Base-by-base conservation (phyloP, 2,888 invertebrate species). In the Dusona sp. region DNA sequence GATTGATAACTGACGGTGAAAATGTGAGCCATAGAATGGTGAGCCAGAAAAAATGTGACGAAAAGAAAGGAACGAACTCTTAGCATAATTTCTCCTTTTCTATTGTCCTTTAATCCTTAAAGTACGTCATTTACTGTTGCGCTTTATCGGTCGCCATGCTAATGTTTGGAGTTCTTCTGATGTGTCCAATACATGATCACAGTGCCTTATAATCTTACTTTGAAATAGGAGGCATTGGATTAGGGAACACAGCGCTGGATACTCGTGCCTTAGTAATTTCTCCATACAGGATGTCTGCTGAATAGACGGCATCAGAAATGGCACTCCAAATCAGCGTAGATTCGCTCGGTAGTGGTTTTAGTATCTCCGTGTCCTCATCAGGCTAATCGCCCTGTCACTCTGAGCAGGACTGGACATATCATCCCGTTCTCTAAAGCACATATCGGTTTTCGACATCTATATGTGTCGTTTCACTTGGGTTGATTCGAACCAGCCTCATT, bases 401-500 rank as follows among this genome's bases (percentile, higher is more conserved):
- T 68, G 38, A 25, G 42, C 25, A 11, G 68, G 68, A 68, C 68
- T 67, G 36, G 42, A 38, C 13, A 67, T 22, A 25, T 25, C 57
- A 38, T 11, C 22, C 42, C 22, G 33, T 19, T 13, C 64, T 11
- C 1, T 29, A 61, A 25, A 61, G 61, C 11, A 22, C 42, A n/a
- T 48, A 57, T 74, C n/a, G 9, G 6, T 4, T 67, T 54, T 19
- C 8, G 67, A 42, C 67, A 51, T 51, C 64, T 67, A 19, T 22
- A 42, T 33, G 57, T 16, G 33, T 29, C 16, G 25, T 45, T 36
- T 45, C 57, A 48, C 36, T 61, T 29, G 29, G 22, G 22, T 72
- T 70, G 51, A 54, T 70, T 61, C 42, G 29, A 70, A 65, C 25
- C 57, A 57, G 57, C 11, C 57, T 57, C 57, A 22, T 57, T 48